These are phyloP conservation scores for Limonius californicus DNA, from an alignment of 1,140 invertebrate species.

Conservation along the genomic window DNA sequence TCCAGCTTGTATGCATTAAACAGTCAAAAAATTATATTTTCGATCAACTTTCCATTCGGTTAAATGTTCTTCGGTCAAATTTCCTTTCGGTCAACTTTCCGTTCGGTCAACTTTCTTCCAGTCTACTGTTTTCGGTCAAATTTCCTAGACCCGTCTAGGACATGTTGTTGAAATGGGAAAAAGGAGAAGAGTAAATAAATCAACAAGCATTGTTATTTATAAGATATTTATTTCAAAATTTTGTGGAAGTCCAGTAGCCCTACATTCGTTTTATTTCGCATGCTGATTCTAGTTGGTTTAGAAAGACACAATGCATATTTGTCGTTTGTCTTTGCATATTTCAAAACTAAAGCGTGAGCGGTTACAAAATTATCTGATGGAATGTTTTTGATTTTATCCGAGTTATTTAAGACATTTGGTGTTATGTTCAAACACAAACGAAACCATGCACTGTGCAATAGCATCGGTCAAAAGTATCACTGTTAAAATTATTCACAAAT, in stretches of 20 bases:
- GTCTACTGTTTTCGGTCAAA: no score
- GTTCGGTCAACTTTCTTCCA: no score
- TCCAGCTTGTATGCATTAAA: no score
- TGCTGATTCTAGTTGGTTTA: slow-evolving; percentile 36
- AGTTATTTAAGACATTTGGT: background rate
- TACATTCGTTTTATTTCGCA: slow-evolving; percentile 43
- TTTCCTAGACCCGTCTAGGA: no score
- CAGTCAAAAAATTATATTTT: no score
- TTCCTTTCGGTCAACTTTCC: no score
- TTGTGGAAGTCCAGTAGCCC: slow-evolving; percentile 49
- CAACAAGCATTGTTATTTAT: slow-evolving; percentile 26
- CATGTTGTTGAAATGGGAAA: no score
- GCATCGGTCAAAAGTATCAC: slow-evolving; percentile 21
- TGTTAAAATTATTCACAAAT: slow-evolving; percentile 43
- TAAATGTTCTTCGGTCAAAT: no score
- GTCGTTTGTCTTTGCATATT: slow-evolving; percentile 4
- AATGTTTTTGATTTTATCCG: slow-evolving; percentile 2
- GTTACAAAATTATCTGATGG: background rate
- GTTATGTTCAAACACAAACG: background rate
- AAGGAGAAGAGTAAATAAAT: background rate
- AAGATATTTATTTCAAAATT: slow-evolving; percentile 49
- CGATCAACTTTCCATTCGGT: no score
- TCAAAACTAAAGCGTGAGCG: background rate
- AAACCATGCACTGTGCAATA: slow-evolving; percentile 5
- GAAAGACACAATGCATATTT: slow-evolving; percentile 18